Conservation (phyloP, 2,797 vertebrate species). For the Tragopan temminckii region DNA sequence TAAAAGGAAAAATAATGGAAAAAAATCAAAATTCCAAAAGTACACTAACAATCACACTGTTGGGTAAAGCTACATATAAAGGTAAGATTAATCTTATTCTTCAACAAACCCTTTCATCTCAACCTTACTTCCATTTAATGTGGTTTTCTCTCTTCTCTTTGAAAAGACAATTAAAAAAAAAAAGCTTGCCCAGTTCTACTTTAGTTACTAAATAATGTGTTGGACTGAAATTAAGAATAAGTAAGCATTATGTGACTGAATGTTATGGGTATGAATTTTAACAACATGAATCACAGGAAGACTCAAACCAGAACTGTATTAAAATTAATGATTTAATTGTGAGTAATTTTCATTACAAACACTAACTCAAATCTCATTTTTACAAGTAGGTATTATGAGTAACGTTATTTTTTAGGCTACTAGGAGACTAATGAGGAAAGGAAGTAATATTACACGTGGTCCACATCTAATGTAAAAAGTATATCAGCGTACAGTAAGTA, state of each 20-base stretch:
- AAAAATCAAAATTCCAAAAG: slow-evolving; percentile 7
- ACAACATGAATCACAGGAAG: background rate
- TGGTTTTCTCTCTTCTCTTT: background rate
- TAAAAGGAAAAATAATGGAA: slow-evolving; percentile 63
- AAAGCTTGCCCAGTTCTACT: background rate
- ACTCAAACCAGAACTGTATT: background rate
- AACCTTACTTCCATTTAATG: background rate
- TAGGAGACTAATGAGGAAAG: background rate
- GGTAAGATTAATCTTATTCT: slow-evolving; percentile 76
- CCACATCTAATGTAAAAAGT: background rate
- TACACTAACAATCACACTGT: slow-evolving; percentile 84
- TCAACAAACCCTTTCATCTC: background rate
- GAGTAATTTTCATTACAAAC: too few species aligned
- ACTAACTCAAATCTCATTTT: background rate
- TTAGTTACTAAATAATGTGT: background rate
- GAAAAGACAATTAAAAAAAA: background rate
- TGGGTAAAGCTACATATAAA: slow-evolving; percentile 93
- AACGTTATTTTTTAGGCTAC: background rate
- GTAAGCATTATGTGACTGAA: background rate
- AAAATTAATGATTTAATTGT: background rate
- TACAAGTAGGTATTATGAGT: background rate
- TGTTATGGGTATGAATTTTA: background rate
- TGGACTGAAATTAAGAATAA: background rate
- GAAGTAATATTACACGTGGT: background rate
- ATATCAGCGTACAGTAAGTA: background rate